These are phyloP conservation scores for Heliocidaris tuberculata DNA, from an alignment of 35 echinoderm and acorn worm genomes.

Conservation along the genomic window DNA sequence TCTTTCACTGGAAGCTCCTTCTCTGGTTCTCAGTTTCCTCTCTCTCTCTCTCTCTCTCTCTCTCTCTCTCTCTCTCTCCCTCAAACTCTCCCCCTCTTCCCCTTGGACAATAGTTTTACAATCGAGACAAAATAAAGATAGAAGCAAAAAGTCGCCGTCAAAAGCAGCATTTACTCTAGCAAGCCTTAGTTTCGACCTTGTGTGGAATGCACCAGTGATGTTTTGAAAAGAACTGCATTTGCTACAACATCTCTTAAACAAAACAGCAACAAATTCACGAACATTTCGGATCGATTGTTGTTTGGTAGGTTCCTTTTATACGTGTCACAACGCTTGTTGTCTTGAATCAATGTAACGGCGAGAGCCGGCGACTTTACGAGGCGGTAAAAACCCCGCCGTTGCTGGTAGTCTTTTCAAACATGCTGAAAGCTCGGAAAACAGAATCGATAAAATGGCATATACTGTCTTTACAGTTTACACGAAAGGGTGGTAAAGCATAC, in stretches of 20 bases:
- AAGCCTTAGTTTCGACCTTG: neutral
- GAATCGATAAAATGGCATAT: constrained; percentile 11
- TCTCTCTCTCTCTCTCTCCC: no score
- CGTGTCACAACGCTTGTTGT: neutral
- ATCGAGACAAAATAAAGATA: neutral
- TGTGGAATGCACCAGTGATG: neutral
- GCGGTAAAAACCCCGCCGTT: neutral
- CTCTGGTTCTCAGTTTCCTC: neutral
- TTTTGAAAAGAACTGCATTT: constrained; percentile 12
- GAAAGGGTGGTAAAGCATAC: neutral
- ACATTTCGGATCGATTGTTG: neutral
- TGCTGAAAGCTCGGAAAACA: neutral
- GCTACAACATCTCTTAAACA: neutral
- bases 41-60: no score
- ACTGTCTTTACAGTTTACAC: neutral
- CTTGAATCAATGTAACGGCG: neutral
- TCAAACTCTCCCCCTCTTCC: neutral
- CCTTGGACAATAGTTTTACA: neutral
- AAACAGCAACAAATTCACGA: neutral
- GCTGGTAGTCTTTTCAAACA: neutral
- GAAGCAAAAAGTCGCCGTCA: neutral
- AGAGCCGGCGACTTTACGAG: neutral
- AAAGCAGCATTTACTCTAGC: neutral
- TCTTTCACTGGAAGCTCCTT: no score
- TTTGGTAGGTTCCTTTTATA: neutral